Conservation (phyloP, 2,888 invertebrate species). For the Drosophila borealis region DNA sequence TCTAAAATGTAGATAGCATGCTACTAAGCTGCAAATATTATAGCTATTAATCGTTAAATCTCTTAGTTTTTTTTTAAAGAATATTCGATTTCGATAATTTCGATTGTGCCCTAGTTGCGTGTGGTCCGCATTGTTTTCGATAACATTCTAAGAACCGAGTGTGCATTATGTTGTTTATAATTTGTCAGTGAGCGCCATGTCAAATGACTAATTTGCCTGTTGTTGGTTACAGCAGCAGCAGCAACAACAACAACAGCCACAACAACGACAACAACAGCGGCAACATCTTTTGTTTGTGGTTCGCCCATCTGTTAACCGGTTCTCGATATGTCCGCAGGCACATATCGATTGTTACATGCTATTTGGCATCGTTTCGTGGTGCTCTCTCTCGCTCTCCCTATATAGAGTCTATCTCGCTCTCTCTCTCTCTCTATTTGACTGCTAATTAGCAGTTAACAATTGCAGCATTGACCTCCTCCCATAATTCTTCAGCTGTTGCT, state of each 20-base stretch:
- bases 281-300: constrained; percentile 44
- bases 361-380: constrained; percentile 5
- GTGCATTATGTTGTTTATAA: constrained; percentile 38
- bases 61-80: background rate
- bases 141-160: background rate
- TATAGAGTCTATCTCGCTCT: background rate
- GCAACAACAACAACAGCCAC: constrained; percentile 10
- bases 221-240: constrained; percentile 19
- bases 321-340: constrained; percentile 51
- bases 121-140: constrained; percentile 26
- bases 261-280: constrained; percentile 11
- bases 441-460: constrained; percentile 79
- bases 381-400: constrained; percentile 1
- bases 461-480: constrained; percentile 80
- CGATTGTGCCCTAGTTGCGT: background rate
- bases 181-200: constrained; percentile 37
- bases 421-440: constrained; percentile 48
- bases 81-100: background rate
- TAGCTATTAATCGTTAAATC: too few relatives aligned
- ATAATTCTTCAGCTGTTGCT: constrained; percentile 58
- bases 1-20: background rate
- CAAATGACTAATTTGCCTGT: constrained; percentile 43
- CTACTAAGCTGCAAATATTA: too few relatives aligned
- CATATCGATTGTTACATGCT: constrained; percentile 65
- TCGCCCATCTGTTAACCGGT: constrained; percentile 62